These are phyloP conservation scores for Echinarachnius parma DNA, from an alignment of 53 echinoderm and acorn worm genomes.

Conservation along the genomic window DNA sequence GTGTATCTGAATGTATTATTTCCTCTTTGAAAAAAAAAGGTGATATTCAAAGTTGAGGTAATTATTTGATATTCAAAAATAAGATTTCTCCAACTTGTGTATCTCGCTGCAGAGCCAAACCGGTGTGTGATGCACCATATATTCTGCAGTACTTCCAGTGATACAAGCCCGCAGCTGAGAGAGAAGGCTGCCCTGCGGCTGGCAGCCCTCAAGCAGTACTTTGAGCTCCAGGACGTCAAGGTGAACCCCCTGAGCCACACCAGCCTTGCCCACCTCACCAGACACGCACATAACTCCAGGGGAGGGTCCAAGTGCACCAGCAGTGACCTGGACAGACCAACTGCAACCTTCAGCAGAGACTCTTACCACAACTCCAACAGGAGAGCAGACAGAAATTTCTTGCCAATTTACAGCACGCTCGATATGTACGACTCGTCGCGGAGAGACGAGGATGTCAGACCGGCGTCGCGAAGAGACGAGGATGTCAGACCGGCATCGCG, in stretches of 20 bases:
- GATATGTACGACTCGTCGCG: neutral
- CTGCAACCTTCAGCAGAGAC: no score
- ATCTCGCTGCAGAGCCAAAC: conserved; percentile 16
- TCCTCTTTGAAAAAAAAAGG: no score
- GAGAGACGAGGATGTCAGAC: neutral
- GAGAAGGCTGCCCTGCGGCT: conserved; percentile 50
- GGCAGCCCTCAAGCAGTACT: conserved; percentile 73
- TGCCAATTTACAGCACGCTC: conserved; percentile 21
- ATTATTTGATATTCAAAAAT: no score
- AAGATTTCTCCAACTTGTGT: no score
- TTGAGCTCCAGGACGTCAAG: conserved; percentile 56
- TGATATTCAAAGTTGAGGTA: no score
- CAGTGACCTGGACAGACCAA: neutral
- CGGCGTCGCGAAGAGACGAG: neutral
- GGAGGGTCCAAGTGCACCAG: neutral
- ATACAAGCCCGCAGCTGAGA: conserved; percentile 6
- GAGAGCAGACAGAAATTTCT: neutral
- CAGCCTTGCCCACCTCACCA: conserved; percentile 59
- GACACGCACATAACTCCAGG: neutral
- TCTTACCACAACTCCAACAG: no score
- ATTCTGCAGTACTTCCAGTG: conserved; percentile 16
- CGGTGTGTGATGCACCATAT: conserved; percentile 61
- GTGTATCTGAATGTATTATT: no score
- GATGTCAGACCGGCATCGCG: neutral
- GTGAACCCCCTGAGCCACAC: conserved; percentile 62